Percentiles rank a stretch among this genome's conserved stretches.
These are phyloP conservation scores for Bellardia pandia DNA, from an alignment of 2,888 invertebrate genomes.

Conservation along the genomic window DNA sequence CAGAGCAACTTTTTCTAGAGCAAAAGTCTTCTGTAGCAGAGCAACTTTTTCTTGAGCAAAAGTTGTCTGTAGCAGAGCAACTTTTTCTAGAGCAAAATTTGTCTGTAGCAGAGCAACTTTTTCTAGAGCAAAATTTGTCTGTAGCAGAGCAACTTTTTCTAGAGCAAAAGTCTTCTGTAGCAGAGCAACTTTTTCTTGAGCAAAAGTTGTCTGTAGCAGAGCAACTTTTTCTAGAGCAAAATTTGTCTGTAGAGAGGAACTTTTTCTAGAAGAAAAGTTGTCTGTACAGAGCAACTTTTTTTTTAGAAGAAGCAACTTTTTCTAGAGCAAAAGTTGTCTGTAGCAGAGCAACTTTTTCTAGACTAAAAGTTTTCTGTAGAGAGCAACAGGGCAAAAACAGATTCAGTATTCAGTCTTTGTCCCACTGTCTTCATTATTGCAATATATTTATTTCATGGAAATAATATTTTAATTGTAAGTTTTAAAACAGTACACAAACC, in stretches of 20 bases:
- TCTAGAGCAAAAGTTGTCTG: too few relatives aligned
- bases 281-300: neutral
- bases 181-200: neutral
- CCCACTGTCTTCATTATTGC: conserved; percentile 12
- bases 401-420: neutral
- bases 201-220: neutral
- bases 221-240: neutral
- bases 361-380: neutral
- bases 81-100: too few relatives aligned
- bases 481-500: conserved; percentile 47
- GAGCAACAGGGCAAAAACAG: too few relatives aligned
- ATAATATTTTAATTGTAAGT: conserved; percentile 39
- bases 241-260: too few relatives aligned
- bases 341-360: too few relatives aligned
- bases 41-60: neutral
- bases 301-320: too few relatives aligned
- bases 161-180: too few relatives aligned
- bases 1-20: neutral
- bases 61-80: too few relatives aligned
- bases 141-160: too few relatives aligned
- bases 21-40: neutral
- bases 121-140: too few relatives aligned
- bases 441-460: neutral
- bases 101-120: neutral
- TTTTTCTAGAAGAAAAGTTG: neutral